Percentiles rank a stretch among this genome's conserved stretches.
Evolutionary conservation across 2,888 invertebrate species (phyloP).

Genomic region (Eupithecia abbreviata): DNA sequence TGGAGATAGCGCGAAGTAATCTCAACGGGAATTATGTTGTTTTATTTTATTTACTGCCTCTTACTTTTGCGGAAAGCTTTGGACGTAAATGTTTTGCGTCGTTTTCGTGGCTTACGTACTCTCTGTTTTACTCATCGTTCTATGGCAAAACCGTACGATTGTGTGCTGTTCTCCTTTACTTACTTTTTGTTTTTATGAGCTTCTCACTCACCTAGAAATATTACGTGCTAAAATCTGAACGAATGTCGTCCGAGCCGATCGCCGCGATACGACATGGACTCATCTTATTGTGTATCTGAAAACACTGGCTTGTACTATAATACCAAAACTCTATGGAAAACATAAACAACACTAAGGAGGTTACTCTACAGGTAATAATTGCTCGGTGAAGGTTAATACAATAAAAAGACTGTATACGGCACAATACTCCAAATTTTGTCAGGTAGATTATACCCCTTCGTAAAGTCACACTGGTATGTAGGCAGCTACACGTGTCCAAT

Average conservation of each 20-base stretch:
- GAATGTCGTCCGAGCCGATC: too few species aligned
- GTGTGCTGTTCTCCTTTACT: neutral
- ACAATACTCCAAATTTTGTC: neutral
- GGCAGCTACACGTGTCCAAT: constrained; percentile 29
- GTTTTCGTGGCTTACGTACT: neutral
- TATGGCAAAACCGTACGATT: neutral
- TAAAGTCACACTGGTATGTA: neutral
- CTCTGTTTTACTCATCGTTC: neutral
- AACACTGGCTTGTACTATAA: too few species aligned
- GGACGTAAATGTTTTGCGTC: constrained; percentile 23
- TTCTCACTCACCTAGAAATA: neutral
- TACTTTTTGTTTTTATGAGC: neutral
- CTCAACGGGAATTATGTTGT: constrained; percentile 57
- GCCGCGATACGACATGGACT: too few species aligned
- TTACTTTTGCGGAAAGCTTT: constrained; percentile 29
- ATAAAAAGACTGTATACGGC: neutral
- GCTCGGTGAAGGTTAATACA: neutral
- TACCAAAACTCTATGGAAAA: too few species aligned
- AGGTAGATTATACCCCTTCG: neutral
- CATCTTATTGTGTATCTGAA: too few species aligned
- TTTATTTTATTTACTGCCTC: constrained; percentile 50
- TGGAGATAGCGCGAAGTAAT: constrained; percentile 57
- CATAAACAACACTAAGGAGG: too few species aligned
- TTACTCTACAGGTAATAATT: neutral
- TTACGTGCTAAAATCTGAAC: neutral